Base-by-base conservation (phyloP, 1,140 invertebrate species). In the Archivesica marissinica region DNA sequence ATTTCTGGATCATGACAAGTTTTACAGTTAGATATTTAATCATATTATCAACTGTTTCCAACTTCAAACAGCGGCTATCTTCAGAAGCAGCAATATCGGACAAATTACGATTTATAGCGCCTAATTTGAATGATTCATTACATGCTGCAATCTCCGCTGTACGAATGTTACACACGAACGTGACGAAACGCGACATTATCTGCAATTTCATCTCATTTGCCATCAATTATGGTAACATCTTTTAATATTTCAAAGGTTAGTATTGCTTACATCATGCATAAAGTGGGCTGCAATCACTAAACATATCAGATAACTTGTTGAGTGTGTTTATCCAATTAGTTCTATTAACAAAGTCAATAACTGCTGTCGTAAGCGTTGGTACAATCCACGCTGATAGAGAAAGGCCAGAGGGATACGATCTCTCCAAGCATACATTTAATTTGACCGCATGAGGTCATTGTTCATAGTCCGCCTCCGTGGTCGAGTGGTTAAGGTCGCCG, bases 291-390 rank as follows among this genome's bases (percentile, higher is more conserved):
- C 23, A 35, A 50, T 50, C 56, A 44, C 47, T n/a, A 35, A 33
- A 41, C 25, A 77, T 61, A 52, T 41, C 30, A 25, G 28, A 30
- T 2, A 79, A 68, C n/a, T 47, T 79, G 77, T 79, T 28, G 59
- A 66, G 77, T 30, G 23, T 66, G 77, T 79, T 79, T 79, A 79
- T 66, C 59, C 41, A 79, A 79, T 79, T 79, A 79, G 47, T 35
- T 41, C 25, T 33, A 0, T 44, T 33, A 47, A 79, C 59, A 66
- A 79, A 66, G 41, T 79, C 39, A 79, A 79, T 64, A 61, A 68
- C 2, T 47, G 52, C 6, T 17, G 6, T n/a, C n/a, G n/a, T n/a
- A n/a, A n/a, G n/a, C 15, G 59, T 6, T 11, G 77, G n/a, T 30
- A 61, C 59, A 64, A 68, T 79, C 47, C 59, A 30, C 23, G 77